Evolutionary conservation across 2,888 invertebrate species (phyloP).

Genomic region (Hydrotaea cyrtoneurina): DNA sequence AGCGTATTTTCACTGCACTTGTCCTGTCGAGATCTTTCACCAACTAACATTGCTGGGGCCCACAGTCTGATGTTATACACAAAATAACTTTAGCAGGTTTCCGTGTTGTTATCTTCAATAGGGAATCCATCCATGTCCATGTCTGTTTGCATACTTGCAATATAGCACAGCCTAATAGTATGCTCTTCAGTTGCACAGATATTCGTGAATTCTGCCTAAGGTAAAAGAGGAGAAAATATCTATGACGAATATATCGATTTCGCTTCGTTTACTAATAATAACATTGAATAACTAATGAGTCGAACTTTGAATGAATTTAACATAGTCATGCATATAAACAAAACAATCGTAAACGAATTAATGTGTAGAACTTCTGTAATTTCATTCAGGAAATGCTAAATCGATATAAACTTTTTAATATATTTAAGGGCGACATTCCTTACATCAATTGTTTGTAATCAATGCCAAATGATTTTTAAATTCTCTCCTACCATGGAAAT

Average conservation of each 20-base stretch:
- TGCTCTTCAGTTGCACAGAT: neutral
- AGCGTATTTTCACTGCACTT: no score
- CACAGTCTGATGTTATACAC: no score
- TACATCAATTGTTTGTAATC: slow-evolving; percentile 12
- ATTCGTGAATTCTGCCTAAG: neutral
- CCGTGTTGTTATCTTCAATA: no score
- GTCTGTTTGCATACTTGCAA: neutral
- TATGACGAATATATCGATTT: neutral
- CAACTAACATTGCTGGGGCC: no score
- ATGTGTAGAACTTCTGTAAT: neutral
- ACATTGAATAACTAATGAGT: slow-evolving; percentile 44
- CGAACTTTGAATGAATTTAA: slow-evolving; percentile 27
- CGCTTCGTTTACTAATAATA: neutral
- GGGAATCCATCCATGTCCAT: neutral
- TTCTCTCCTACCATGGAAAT: neutral
- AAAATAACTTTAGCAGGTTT: no score
- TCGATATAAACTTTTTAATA: slow-evolving; percentile 20
- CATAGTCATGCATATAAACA: slow-evolving; percentile 46
- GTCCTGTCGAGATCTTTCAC: no score
- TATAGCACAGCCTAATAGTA: slow-evolving; percentile 25
- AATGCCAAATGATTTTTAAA: neutral
- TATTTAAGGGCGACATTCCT: slow-evolving; percentile 45
- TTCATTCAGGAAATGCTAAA: slow-evolving; percentile 41
- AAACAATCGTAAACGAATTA: neutral
- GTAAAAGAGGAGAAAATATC: neutral